Evolutionary conservation across 1,140 invertebrate species (phyloP).

Genomic region (Zaprionus camerounensis): DNA sequence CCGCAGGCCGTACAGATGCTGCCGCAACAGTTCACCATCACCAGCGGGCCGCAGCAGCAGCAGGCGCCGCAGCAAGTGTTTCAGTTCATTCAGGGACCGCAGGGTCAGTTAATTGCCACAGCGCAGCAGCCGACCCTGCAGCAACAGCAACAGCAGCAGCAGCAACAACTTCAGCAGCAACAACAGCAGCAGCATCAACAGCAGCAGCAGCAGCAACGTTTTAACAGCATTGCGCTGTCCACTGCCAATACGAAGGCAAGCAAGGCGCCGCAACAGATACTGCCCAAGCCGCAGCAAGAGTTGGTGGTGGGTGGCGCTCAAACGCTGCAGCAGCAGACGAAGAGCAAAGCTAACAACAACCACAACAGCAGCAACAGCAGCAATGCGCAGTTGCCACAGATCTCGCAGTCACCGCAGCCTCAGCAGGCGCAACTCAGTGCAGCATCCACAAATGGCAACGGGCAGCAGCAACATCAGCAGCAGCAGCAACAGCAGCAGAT

Average conservation of each 20-base stretch:
- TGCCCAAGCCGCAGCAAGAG: constrained; percentile 79
- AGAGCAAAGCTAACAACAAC: constrained; percentile 28
- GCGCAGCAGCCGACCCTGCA: constrained; percentile 51
- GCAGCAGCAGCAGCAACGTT: constrained; percentile 64
- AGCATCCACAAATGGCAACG: constrained; percentile 43
- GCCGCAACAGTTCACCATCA: constrained; percentile 79
- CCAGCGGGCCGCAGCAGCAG: constrained; percentile 55
- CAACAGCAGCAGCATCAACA: constrained; percentile 43
- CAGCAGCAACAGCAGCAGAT: constrained; percentile 72
- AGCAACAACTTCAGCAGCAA: constrained; percentile 47
- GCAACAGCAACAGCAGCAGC: constrained; percentile 48
- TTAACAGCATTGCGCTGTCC: constrained; percentile 51
- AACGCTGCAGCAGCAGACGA: constrained; percentile 53
- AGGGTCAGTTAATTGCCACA: constrained; percentile 79
- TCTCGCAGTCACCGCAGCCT: constrained; percentile 74
- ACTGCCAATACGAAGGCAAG: constrained; percentile 60
- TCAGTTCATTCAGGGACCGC: constrained; percentile 82
- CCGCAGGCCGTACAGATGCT: constrained; percentile 77
- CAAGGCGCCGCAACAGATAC: constrained; percentile 78
- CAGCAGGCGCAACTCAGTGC: constrained; percentile 60
- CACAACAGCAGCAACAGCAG: constrained; percentile 37
- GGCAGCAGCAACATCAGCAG: constrained; percentile 44
- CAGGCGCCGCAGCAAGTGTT: constrained; percentile 77
- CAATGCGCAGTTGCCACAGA: constrained; percentile 61
- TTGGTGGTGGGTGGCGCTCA: constrained; percentile 17